Percentiles rank a stretch among this genome's conserved stretches.
These are phyloP conservation scores for Rhinogobius similis DNA, from an alignment of 2,113 vertebrate species.

Conservation along the genomic window DNA sequence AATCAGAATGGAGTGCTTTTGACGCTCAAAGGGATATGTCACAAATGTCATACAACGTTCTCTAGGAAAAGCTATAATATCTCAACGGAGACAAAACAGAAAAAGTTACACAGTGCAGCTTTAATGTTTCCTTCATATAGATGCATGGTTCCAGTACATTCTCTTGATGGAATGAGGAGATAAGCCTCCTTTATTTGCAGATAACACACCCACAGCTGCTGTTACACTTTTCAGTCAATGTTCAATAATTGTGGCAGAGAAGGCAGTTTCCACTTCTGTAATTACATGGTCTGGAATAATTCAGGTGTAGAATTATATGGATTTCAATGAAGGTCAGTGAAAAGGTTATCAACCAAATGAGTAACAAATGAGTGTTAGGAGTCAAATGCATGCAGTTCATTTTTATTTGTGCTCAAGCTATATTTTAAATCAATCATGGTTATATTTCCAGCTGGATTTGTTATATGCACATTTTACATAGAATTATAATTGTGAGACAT, in stretches of 20 bases:
- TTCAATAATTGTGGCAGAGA: background rate
- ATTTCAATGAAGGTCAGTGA: background rate
- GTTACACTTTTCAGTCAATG: background rate
- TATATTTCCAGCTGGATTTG: too few species aligned
- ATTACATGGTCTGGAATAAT: background rate
- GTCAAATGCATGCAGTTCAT: background rate
- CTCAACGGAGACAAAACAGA: too few species aligned
- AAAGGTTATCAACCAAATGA: background rate
- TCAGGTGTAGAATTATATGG: background rate
- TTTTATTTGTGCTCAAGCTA: too few species aligned
- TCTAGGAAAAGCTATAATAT: too few species aligned
- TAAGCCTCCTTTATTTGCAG: conserved; percentile 1
- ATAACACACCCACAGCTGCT: background rate
- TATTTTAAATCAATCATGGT: too few species aligned
- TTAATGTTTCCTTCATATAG: background rate
- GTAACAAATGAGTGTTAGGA: background rate
- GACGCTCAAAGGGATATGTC: too few species aligned
- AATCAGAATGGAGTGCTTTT: too few species aligned
- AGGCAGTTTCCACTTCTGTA: background rate
- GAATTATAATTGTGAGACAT: too few species aligned
- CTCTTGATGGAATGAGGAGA: background rate
- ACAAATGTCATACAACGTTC: too few species aligned
- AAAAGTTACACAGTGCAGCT: too few species aligned
- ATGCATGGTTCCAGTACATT: background rate
- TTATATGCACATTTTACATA: too few species aligned